phyloP scores from a whole-genome alignment of 2,113 vertebrate genomes.

The Polyodon spathula region DNA sequence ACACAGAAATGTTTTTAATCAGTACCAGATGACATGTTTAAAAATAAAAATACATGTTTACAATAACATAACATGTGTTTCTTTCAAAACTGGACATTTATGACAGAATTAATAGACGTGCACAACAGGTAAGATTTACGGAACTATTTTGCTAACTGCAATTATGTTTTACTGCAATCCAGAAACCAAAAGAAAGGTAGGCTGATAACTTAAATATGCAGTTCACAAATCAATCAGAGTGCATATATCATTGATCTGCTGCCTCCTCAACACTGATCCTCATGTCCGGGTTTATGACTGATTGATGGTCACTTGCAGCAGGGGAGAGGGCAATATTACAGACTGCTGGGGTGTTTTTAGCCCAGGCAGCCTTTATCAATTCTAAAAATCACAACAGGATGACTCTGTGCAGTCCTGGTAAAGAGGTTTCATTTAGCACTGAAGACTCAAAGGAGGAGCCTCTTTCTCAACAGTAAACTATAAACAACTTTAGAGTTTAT shows the following conservation, averaged over 20 bases:
- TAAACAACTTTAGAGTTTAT: background rate
- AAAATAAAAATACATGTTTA: no score
- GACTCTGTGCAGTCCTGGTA: background rate
- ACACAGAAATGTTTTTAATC: no score
- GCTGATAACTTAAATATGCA: no score
- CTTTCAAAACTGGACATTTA: no score
- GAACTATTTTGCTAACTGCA: no score
- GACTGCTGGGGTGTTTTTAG: background rate
- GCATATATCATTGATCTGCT: background rate
- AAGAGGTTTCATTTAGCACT: background rate
- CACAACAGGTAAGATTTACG: no score
- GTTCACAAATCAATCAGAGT: background rate
- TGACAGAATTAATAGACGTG: no score
- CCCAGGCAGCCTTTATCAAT: background rate
- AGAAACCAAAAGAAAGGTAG: no score
- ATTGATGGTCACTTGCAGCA: background rate
- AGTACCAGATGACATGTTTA: no score
- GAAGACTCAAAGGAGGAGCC: background rate
- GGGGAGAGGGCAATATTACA: background rate
- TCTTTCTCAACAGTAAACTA: background rate
- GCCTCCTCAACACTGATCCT: background rate
- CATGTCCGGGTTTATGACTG: background rate
- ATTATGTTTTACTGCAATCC: no score
- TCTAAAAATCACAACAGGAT: background rate
- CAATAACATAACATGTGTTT: no score